Conservation (phyloP, 2,113 vertebrate genomes). For the Oophaga pumilio region DNA sequence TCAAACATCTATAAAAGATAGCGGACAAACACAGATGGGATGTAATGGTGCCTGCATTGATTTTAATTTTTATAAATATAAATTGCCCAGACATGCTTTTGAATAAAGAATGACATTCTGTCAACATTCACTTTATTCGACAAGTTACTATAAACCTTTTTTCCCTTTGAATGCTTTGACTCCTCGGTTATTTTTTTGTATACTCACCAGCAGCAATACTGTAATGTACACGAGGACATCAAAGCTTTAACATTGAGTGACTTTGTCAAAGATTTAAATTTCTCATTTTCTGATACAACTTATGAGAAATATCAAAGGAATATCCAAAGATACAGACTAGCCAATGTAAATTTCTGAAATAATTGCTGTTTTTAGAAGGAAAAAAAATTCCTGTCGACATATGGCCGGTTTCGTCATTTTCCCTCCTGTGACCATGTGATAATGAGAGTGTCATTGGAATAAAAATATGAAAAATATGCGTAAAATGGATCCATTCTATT, state of each 20-base stretch:
- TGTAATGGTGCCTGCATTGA: no score
- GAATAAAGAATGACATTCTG: neutral
- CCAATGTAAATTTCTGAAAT: conserved; percentile 1
- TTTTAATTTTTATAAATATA: neutral
- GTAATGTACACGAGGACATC: neutral
- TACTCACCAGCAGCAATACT: neutral
- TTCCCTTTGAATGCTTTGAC: neutral
- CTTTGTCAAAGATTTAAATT: conserved; percentile 8
- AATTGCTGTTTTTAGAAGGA: conserved; percentile 25
- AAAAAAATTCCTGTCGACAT: conserved; percentile 9
- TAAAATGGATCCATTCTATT: neutral
- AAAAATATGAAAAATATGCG: neutral
- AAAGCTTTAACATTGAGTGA: conserved; percentile 30
- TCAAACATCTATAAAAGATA: neutral
- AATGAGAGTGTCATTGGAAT: neutral
- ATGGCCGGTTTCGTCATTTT: conserved; percentile 25
- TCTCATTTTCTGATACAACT: conserved; percentile 20
- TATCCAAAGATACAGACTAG: neutral
- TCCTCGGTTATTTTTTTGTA: neutral
- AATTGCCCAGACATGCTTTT: neutral
- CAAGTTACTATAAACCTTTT: neutral
- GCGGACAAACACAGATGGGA: no score
- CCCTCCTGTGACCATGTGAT: conserved; percentile 1
- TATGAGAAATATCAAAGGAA: conserved; percentile 29
- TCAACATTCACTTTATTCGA: neutral